Base-by-base conservation (phyloP, 2,797 vertebrate genomes). In the Microctenopoma steveboyesi region DNA sequence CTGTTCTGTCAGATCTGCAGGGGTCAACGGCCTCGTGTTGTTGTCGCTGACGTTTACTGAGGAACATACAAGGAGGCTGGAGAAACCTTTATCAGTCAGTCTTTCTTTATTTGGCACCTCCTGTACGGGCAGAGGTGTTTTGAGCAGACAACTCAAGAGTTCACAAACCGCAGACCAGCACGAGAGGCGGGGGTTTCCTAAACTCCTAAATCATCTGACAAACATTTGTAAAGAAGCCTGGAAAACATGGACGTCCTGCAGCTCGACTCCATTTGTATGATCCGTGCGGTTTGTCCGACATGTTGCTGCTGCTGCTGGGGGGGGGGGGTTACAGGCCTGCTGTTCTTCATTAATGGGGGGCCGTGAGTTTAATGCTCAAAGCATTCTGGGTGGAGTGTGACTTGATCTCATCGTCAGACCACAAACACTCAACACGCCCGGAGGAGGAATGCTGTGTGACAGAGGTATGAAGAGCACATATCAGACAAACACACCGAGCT, bases 11-110 rank as follows among this genome's bases (percentile, higher is more conserved):
- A 53, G 39, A 37, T 10, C 40, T 9, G 54, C 37, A 2, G 72
- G 67, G 76, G 82, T 86, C 83, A 84, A 30, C 35, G 55, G 77
- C 81, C 69, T 45, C 0, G 8, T 72, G 67, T 15, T 68, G 52
- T 73, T 71, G 64, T 45, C 45, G 5, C 55, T 33, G n/a, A 51
- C 54, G 52, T 69, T 55, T 8, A 16, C 4, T 14, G 67, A 42
- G 54, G 54, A 47, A 56, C 35, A 56, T 7, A 37, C 8, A 59
- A 28, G 4, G 7, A 14, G 58, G 15, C 28, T 27, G 28, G 45
- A 35, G 14, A 33, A 33, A 7, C 2, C 30, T 6, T 33, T 33
- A 33, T 37, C 37, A 37, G 11, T 37, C 37, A 3, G 3, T 37
- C 37, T 37, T 37, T 37, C 10, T 37, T 37, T 3, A 10, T 37